Evolutionary conservation across 2,888 invertebrate genomes (phyloP).

Genomic region (Nemurella pictetii): DNA sequence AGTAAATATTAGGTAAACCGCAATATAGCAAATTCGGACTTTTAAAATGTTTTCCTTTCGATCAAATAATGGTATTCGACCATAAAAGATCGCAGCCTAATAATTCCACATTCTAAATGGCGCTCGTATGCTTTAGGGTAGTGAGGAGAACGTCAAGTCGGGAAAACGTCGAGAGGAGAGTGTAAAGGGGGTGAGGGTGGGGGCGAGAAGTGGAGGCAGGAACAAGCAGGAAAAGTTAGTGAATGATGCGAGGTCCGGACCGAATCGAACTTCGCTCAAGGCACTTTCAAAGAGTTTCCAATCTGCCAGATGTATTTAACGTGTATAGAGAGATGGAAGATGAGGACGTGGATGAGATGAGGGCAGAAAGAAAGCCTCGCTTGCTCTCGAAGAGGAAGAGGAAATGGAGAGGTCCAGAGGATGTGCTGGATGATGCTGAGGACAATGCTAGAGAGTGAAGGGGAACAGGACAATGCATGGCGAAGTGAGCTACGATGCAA

Average conservation of each 20-base stretch:
- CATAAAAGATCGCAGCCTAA: slow-evolving; percentile 19
- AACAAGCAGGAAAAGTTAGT: slow-evolving; percentile 26
- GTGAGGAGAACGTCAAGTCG: neutral
- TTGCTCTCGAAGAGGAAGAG: slow-evolving; percentile 19
- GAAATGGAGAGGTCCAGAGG: slow-evolving; percentile 28
- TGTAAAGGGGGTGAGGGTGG: neutral
- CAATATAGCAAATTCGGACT: neutral
- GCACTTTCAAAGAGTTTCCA: slow-evolving; percentile 33
- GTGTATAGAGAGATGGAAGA: slow-evolving; percentile 31
- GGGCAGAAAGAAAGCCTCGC: slow-evolving; percentile 1
- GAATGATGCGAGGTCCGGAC: slow-evolving; percentile 27
- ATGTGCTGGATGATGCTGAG: slow-evolving; percentile 21
- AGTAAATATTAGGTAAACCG: neutral
- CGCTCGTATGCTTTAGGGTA: slow-evolving; percentile 24
- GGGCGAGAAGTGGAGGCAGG: neutral
- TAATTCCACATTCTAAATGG: slow-evolving; percentile 28
- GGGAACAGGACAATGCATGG: slow-evolving; percentile 23
- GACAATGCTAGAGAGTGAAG: slow-evolving; percentile 17
- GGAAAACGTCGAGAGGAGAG: neutral
- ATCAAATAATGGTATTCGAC: slow-evolving; percentile 6
- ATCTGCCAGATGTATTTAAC: slow-evolving; percentile 37
- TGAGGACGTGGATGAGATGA: slow-evolving; percentile 16
- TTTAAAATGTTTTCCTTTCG: slow-evolving; percentile 6
- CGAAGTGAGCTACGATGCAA: slow-evolving; percentile 12
- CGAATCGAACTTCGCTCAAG: slow-evolving; percentile 22